phyloP scores from a whole-genome alignment of 2,888 invertebrate genomes.

The Scrobipalpa costella region DNA sequence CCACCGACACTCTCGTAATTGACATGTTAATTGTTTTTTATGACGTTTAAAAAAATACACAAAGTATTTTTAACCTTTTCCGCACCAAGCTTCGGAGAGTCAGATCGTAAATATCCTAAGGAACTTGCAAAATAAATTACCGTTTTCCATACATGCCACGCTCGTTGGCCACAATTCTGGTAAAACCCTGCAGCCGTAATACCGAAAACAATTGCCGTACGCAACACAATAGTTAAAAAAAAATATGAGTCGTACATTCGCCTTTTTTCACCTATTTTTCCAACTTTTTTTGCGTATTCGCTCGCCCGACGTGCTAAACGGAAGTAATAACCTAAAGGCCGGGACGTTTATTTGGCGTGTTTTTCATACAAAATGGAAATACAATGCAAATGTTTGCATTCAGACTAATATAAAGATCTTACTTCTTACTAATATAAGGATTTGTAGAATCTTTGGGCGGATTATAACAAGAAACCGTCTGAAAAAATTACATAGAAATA shows the following conservation, averaged over 20 bases:
- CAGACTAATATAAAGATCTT: slow-evolving; percentile 41
- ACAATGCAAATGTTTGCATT: slow-evolving; percentile 47
- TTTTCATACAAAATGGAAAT: slow-evolving; percentile 53
- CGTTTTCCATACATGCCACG: background rate
- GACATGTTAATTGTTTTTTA: background rate
- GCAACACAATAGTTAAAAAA: slow-evolving; percentile 31
- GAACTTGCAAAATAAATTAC: background rate
- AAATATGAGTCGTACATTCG: slow-evolving; percentile 30
- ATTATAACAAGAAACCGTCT: too few species aligned
- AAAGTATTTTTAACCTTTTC: background rate
- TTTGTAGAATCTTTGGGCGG: too few species aligned
- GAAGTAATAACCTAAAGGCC: slow-evolving; percentile 57
- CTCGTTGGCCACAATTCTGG: slow-evolving; percentile 16
- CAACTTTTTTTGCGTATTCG: background rate
- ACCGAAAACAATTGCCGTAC: slow-evolving; percentile 24
- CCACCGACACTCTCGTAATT: too few species aligned
- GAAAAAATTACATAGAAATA: too few species aligned
- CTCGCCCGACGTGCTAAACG: slow-evolving; percentile 41
- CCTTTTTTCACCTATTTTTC: slow-evolving; percentile 20
- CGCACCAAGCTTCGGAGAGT: background rate
- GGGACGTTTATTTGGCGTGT: slow-evolving; percentile 48
- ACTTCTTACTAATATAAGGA: too few species aligned
- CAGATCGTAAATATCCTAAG: background rate
- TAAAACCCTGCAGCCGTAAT: slow-evolving; percentile 10
- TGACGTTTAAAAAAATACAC: background rate